Conservation (phyloP, 2,113 vertebrate genomes). For the Crotophaga sulcirostris region DNA sequence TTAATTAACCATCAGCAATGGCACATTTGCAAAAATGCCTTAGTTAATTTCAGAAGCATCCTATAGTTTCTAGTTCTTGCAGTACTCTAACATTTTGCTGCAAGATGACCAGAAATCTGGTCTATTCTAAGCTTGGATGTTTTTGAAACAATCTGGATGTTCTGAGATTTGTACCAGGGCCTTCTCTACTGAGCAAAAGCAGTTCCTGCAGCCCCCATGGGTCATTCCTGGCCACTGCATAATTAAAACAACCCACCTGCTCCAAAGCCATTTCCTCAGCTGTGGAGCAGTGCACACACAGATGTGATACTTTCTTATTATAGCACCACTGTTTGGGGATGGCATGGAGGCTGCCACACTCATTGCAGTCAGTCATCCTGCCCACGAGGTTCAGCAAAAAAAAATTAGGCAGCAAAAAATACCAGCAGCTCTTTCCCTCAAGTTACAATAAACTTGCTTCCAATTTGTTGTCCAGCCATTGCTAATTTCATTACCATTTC, state of each 20-base stretch:
- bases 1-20: neutral
- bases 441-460: neutral
- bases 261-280: neutral
- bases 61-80: neutral
- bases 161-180: neutral
- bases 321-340: neutral
- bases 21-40: neutral
- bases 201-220: neutral
- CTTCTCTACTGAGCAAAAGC: neutral
- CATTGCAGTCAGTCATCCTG: neutral
- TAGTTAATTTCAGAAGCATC: neutral
- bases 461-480: neutral
- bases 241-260: conserved; percentile 25
- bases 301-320: neutral
- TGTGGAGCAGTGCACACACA: neutral
- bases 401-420: neutral
- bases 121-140: neutral
- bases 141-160: neutral
- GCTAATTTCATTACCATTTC: conserved; percentile 26
- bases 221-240: neutral
- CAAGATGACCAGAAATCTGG: neutral
- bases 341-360: neutral
- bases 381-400: rapidly evolving
- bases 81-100: neutral
- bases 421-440: neutral